Evolutionary conservation across 2,113 vertebrate species (phyloP).

Genomic region (Formicarius rufipectus): DNA sequence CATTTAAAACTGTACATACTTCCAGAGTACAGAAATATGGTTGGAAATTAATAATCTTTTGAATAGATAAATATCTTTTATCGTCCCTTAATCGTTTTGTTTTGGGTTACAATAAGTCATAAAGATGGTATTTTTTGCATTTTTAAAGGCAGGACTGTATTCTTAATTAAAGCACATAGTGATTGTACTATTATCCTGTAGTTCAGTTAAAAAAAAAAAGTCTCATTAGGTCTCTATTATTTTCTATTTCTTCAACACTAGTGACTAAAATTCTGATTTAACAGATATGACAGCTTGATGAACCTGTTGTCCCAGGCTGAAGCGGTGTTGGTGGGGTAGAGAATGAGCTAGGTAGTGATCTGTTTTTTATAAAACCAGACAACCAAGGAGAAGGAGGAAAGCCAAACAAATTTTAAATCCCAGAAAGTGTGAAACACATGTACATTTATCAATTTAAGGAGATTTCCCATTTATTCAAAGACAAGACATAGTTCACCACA

Average conservation of each 20-base stretch:
- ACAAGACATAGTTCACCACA: not conserved
- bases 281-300: not conserved
- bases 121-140: not conserved
- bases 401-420: not conserved
- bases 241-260: not conserved
- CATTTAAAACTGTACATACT: not conserved
- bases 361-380: not conserved
- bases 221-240: not conserved
- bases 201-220: fast-evolving
- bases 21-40: not conserved
- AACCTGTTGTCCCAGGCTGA: not conserved
- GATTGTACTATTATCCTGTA: too few species aligned
- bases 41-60: not conserved
- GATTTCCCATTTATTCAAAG: not conserved
- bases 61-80: not conserved
- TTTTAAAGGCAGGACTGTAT: not conserved
- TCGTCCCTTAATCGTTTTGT: not conserved
- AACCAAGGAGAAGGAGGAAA: not conserved
- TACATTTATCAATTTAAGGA: not conserved
- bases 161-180: not conserved
- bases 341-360: too few species aligned
- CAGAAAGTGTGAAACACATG: too few species aligned
- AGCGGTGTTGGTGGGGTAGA: fast-evolving
- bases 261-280: not conserved
- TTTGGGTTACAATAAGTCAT: not conserved